phyloP scores from a whole-genome alignment of 2,797 vertebrate species.

The Rhadinocentrus ornatus region DNA sequence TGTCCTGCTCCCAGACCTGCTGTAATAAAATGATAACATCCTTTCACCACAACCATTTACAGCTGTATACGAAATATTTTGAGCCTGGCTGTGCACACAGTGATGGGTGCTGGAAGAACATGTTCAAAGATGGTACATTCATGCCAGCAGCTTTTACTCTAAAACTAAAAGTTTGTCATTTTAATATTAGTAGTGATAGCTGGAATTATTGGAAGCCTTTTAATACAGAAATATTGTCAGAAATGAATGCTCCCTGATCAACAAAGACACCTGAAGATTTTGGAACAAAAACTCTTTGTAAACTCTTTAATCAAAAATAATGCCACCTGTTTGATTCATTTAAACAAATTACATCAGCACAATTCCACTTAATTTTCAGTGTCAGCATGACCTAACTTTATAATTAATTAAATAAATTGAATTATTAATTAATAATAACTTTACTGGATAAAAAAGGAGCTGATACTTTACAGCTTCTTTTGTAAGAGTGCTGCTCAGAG shows the following conservation, averaged over 20 bases:
- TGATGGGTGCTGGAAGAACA: background rate
- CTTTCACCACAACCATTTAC: conserved; percentile 37
- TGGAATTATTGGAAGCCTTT: background rate
- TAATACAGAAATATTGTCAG: background rate
- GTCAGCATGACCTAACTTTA: background rate
- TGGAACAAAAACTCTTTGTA: no score
- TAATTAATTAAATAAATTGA: no score
- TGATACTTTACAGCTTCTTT: background rate
- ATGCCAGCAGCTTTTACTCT: background rate
- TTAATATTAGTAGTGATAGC: background rate
- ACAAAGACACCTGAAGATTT: background rate
- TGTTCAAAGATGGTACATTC: conserved; percentile 1
- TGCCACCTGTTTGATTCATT: background rate
- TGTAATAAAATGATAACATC: conserved; percentile 54
- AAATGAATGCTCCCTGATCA: background rate
- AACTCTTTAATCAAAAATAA: no score
- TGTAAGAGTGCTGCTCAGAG: background rate
- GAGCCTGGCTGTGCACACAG: conserved; percentile 5
- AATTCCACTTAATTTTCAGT: background rate
- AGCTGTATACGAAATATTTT: conserved; percentile 19
- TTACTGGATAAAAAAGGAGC: background rate
- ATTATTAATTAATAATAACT: background rate
- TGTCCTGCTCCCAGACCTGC: conserved; percentile 28
- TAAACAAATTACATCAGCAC: background rate
- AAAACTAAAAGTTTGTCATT: background rate